A percentile compares a stretch with the other conserved stretches of the same genome.
phyloP scores from a whole-genome alignment of 2,888 invertebrate species.

The Hypolimnas misippus region DNA sequence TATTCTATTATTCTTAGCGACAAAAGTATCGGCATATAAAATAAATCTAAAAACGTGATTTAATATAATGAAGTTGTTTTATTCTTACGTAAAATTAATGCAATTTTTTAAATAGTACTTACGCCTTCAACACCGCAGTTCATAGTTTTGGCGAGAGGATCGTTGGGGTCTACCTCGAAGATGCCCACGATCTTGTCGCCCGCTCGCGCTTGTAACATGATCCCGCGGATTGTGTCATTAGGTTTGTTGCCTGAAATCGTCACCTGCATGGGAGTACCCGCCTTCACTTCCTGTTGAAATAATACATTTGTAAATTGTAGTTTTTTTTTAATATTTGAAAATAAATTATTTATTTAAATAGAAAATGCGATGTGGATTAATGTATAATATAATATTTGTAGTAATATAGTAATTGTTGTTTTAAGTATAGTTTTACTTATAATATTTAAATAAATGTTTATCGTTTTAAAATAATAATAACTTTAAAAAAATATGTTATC shows the following conservation, averaged over 20 bases:
- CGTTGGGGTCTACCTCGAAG: conserved; percentile 81
- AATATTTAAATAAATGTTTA: no score
- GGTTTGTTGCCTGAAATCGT: conserved; percentile 77
- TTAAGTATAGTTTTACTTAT: no score
- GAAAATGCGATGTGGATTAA: no score
- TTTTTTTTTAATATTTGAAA: background rate
- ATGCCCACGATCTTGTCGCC: conserved; percentile 85
- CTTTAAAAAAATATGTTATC: no score
- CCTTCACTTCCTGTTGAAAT: conserved; percentile 64
- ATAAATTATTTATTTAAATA: background rate
- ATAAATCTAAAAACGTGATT: no score
- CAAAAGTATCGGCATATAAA: no score
- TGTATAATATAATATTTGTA: no score
- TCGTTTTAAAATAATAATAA: no score
- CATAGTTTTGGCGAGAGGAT: conserved; percentile 78
- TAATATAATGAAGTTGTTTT: no score
- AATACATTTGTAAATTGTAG: background rate
- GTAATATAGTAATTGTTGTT: no score
- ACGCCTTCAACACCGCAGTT: conserved; percentile 82
- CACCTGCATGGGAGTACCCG: conserved; percentile 76
- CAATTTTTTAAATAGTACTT: conserved; percentile 61
- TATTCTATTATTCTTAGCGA: no score
- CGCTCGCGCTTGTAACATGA: conserved; percentile 86
- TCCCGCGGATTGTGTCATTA: conserved; percentile 84
- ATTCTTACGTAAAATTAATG: no score